Evolutionary conservation across 2,888 invertebrate species (phyloP), one percentile per base, ranked within the genome.

Genomic region (Agriopis marginaria): DNA sequence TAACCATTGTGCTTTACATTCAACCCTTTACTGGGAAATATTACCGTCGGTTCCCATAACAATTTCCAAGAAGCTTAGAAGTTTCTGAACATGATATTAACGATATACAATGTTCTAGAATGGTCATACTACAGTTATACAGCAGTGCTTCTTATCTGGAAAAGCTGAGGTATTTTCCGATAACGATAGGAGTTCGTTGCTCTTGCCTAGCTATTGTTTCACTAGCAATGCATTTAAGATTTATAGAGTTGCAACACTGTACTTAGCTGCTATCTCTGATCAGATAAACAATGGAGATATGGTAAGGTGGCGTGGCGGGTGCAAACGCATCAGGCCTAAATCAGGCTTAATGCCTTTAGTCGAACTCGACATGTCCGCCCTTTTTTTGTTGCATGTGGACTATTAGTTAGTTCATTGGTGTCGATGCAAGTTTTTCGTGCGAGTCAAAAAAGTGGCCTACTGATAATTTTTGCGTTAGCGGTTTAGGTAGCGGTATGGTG

Each of bases 181-280:
- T 75, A 75, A 67, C 63, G 64, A 66, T 75, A 70, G 47, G 54
- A 66, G 71, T 39, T 55, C 58, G 44, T 65, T 66, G 67, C 62
- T 61, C 70, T 60, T 45, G 39, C 56, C 63, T 51, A 32, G 32
- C 53, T 55, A 71, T 71, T 70, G 73, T 71, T 71, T 55, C 55
- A 66, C 54, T 51, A 12, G 54, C 56, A 54, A 63, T 63, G 71
- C 68, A 60, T 67, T 32, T 0, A 6, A 39, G 7, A 7, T n/a
- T 50, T 17, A 53, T 39, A 39, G 10, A 50, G 50, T 8, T 50
- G 23, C 23, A 45, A 3, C 12, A 32, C 6, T 39, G 5, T 53
- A 53, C 32, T 32, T 3, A 5, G 32, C 32, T 32, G 4, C 5
- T 7, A 47, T 12, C 12, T 47, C 6, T 1, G 9, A 42, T 42